These are phyloP conservation scores for Sebastes minor DNA, from an alignment of 2,797 vertebrate genomes.

Conservation along the genomic window DNA sequence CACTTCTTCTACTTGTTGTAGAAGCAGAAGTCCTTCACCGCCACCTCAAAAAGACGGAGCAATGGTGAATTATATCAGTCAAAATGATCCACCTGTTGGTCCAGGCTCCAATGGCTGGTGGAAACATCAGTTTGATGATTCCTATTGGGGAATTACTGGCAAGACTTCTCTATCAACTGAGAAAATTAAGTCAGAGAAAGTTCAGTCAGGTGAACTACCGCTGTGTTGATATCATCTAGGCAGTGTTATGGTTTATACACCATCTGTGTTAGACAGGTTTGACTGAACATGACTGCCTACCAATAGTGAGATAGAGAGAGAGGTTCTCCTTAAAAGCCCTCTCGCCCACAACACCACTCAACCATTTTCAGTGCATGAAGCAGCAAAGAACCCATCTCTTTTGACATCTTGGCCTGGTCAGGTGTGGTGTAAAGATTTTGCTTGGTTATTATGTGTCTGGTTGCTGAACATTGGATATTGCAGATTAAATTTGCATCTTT, in stretches of 20 bases:
- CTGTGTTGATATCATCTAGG: background rate
- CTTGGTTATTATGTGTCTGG: background rate
- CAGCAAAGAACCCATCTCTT: constrained; percentile 5
- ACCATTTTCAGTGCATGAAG: background rate
- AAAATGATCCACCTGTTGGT: background rate
- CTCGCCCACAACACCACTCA: constrained; percentile 8
- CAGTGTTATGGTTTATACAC: background rate
- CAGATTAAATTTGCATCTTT: background rate
- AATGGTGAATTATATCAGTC: background rate
- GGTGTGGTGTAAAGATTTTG: constrained; percentile 3
- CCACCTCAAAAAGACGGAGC: no score
- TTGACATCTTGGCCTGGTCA: background rate
- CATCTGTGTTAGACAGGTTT: constrained; percentile 12
- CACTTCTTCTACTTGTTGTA: background rate
- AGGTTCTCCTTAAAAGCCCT: background rate
- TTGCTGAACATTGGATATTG: background rate
- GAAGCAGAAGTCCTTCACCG: background rate
- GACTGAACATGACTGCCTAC: constrained; percentile 11
- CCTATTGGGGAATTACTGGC: background rate
- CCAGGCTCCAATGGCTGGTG: background rate
- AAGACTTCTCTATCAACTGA: background rate
- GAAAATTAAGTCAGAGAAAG: constrained; percentile 7
- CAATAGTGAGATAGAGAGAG: background rate
- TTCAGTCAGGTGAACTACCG: constrained; percentile 1
- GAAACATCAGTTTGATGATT: background rate